Percentiles rank a stretch among this genome's conserved stretches.
These are phyloP conservation scores for Falcaria lacertinaria DNA, from an alignment of 2,888 invertebrate genomes.

Conservation along the genomic window DNA sequence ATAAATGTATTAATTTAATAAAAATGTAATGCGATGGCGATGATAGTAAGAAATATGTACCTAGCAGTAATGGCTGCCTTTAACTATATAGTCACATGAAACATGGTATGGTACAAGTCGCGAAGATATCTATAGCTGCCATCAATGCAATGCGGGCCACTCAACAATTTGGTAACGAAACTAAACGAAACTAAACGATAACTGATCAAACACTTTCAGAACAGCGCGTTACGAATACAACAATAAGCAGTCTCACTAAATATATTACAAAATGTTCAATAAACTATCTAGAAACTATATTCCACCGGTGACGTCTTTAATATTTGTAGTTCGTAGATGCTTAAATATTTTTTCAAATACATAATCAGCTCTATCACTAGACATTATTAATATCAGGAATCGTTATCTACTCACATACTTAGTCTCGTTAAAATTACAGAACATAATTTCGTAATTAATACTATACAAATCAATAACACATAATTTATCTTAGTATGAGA, in stretches of 20 bases:
- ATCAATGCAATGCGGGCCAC: conserved; percentile 70
- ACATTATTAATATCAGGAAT: conserved; percentile 77
- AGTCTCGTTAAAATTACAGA: conserved; percentile 77
- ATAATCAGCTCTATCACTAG: conserved; percentile 72
- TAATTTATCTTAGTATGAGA: conserved; percentile 68
- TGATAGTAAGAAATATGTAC: conserved; percentile 44
- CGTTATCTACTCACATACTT: conserved; percentile 75
- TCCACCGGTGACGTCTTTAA: conserved; percentile 70
- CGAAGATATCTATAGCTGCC: conserved; percentile 59
- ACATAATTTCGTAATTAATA: conserved; percentile 76
- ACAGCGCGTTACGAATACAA: conserved; percentile 77
- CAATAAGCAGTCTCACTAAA: conserved; percentile 80
- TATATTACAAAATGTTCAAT: conserved; percentile 75
- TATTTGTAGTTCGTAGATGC: conserved; percentile 56
- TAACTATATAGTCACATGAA: conserved; percentile 18
- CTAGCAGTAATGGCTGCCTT: conserved; percentile 19
- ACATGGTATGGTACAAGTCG: conserved; percentile 26
- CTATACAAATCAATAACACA: conserved; percentile 79
- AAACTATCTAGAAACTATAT: conserved; percentile 76
- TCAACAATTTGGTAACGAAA: conserved; percentile 80
- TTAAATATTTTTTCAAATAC: conserved; percentile 72
- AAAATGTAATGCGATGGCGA: conserved; percentile 51
- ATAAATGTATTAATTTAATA: conserved; percentile 43
- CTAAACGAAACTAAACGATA: conserved; percentile 72
- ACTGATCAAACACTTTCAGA: conserved; percentile 65